Evolutionary conservation across 2,797 vertebrate genomes (phyloP).

Genomic region (Ibycter americanus): DNA sequence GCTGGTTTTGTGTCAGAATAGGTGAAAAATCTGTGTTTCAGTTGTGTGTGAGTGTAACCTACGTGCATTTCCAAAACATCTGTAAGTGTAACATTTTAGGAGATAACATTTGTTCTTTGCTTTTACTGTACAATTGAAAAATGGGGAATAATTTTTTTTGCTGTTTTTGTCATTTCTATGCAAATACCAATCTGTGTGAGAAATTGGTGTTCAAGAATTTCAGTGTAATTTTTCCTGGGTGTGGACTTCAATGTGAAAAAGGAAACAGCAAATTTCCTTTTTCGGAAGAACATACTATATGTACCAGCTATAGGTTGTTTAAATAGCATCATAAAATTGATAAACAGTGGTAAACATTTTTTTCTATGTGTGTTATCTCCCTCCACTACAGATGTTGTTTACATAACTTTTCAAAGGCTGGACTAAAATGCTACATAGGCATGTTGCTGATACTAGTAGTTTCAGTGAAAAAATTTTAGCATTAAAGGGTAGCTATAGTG

Average conservation of each 20-base stretch:
- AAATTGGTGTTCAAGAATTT: slow-evolving; percentile 3
- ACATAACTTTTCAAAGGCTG: neutral
- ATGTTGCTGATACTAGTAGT: neutral
- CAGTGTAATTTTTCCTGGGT: slow-evolving; percentile 35
- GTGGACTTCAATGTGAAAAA: slow-evolving; percentile 16
- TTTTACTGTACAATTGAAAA: neutral
- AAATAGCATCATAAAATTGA: neutral
- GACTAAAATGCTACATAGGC: neutral
- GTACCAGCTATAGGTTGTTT: neutral
- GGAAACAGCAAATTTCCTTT: slow-evolving; percentile 47
- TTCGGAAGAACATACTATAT: neutral
- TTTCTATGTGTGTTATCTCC: neutral
- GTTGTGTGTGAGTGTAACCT: neutral
- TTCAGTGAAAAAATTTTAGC: neutral
- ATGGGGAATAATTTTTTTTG: neutral
- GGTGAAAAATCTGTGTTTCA: neutral
- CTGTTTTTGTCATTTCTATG: neutral
- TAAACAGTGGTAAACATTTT: neutral
- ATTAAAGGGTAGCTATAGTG: neutral
- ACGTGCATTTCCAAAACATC: neutral
- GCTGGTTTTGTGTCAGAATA: neutral
- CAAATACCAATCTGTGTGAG: neutral
- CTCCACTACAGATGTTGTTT: neutral
- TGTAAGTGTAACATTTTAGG: neutral
- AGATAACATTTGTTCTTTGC: neutral